A percentile compares a stretch with the other conserved stretches of the same genome.
Evolutionary conservation across 2,888 invertebrate species (phyloP).

Genomic region (Pycnomerus fuliginosus): DNA sequence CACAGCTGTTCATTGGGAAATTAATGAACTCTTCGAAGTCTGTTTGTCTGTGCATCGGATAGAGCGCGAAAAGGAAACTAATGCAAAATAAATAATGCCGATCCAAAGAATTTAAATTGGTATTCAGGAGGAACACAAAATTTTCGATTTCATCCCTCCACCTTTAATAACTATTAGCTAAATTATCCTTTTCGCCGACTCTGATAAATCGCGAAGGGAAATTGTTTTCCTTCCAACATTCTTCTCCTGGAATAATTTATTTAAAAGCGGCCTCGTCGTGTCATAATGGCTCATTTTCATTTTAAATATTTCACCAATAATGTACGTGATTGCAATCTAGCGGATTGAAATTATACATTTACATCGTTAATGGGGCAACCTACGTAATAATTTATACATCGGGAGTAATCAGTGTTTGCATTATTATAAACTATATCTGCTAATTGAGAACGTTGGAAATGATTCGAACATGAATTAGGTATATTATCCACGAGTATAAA

Average conservation of each 20-base stretch:
- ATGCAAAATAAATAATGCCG: conserved; percentile 41
- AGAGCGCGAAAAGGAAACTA: conserved; percentile 33
- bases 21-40: conserved; percentile 37
- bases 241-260: conserved; percentile 7
- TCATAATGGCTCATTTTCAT: conserved; percentile 2
- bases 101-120: conserved; percentile 37
- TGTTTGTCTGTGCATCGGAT: conserved; percentile 36
- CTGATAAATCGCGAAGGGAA: conserved; percentile 17
- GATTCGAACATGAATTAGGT: conserved; percentile 3
- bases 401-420: neutral
- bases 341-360: conserved; percentile 17
- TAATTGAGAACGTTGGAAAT: neutral
- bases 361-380: conserved; percentile 1
- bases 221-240: conserved; percentile 11
- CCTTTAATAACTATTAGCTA: conserved; percentile 15
- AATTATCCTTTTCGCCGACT: conserved; percentile 17
- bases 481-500: conserved; percentile 6
- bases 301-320: conserved; percentile 6
- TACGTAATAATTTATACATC: neutral
- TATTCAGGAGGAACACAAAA: conserved; percentile 8
- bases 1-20: conserved; percentile 39
- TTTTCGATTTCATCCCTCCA: conserved; percentile 3
- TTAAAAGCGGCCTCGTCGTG: conserved; percentile 6
- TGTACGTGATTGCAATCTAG: conserved; percentile 6
- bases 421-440: neutral